Base-by-base conservation (phyloP, 1,140 invertebrate species). In the Gryllus bimaculatus region DNA sequence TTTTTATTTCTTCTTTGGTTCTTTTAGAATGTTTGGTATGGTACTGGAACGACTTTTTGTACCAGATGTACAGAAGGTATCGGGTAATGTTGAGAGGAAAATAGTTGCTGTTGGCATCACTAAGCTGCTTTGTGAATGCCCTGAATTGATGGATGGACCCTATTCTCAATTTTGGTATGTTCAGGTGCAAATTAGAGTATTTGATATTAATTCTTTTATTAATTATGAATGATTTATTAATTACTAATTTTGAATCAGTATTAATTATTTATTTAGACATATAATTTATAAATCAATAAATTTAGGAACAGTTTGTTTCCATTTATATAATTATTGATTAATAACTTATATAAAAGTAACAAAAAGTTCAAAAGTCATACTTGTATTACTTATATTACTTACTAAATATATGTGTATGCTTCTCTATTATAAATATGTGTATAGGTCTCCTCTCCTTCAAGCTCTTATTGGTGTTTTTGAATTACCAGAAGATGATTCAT, bases 1-100 rank as follows among this genome's bases (percentile, higher is more conserved):
- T 18, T 66, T 66, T 66, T 66, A 66, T 66, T 13, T 66, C 54
- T 13, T 13, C 18, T 74, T 81, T 83, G 82, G 77, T 84, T 74
- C 66, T 74, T 88, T 87, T 84, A 95, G 93, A 83, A 96, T 99
- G 93, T 98, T 98, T 88, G 92, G 90, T 47, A 98, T 98, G 95
- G 94, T 99, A 18, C 82, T 97, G 54, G 96, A 98, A 84, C 92
- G 95, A 77, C 88, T 99, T 0, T 90, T 96, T 49, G 88, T 98
- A 21, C 85, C 91, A 8, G 96, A 99, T 85, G 85, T 96, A 80
- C 93, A 96, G 84, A 97, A 96, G 85, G 91, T 98, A 10, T 90
- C 90, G 10, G 95, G 94, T 10, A 87, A 88, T 20, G 87, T 93
- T 73, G 96, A 98, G 82, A 89, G 93, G 75, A 98, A 97, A 89